Base-by-base conservation (phyloP, 1,140 invertebrate species). In the Megalonaias nervosa region DNA sequence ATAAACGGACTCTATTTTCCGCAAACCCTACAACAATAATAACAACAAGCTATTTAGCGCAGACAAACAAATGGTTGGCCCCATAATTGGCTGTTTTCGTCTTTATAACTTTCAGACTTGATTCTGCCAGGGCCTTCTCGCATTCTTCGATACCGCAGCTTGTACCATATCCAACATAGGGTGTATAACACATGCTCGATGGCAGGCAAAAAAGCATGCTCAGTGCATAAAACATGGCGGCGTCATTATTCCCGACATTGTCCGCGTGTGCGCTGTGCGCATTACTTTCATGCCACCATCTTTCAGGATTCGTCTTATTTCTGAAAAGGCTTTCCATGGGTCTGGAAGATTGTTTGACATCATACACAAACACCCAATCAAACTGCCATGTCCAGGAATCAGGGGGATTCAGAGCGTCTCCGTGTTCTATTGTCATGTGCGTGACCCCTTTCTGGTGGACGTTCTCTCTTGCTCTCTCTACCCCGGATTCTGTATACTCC, bases 291-390 rank as follows among this genome's bases (percentile, higher is more conserved):
- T 38, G 26, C 69, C 69, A 21, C 13, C 38, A 15, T 19, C 16
- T 48, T 71, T 71, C 38, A 71, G 57, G n/a, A 17, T n/a, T n/a
- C 69, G 69, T n/a, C 58, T 57, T 13, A 71, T 71, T 58, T 19
- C 69, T 57, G 19, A n/a, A 48, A 71, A 17, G n/a, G 57, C 69
- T 58, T 58, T 48, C 17, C n/a, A 17, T 14, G 69, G 69, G 31
- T 57, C 17, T 12, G 69, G 69, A 16, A 71, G n/a, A 57, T 71
- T 71, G 69, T 23, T 57, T 71, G 69, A 58, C 56, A 31, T 71
- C 69, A 58, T 21, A 21, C 16, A 65, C 59, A 17, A 73, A 65
- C 19, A 71, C 55, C 48, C 17, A 71, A 71, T 71, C 57, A 71
- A 71, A 71, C 14, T 14, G 19, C 19, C 58, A 3, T 12, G 15